Conservation (phyloP, 2,113 vertebrate species). For the Opisthocomus hoazin region DNA sequence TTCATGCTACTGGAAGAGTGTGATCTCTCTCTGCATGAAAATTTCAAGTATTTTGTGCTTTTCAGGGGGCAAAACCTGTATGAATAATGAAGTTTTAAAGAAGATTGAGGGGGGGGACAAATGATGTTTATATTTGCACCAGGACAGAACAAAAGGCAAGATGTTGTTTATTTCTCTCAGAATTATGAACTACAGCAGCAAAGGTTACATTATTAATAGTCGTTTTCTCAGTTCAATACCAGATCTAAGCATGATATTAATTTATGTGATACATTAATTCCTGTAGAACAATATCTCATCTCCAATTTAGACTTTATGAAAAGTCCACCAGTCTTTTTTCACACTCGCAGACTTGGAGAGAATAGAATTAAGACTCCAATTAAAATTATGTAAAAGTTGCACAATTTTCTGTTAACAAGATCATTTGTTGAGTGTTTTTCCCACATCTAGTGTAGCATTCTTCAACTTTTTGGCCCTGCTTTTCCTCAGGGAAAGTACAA, state of each 20-base stretch:
- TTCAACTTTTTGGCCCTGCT: not conserved
- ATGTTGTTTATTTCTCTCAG: not conserved
- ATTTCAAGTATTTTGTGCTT: not conserved
- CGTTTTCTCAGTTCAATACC: not conserved
- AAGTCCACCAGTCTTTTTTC: not conserved
- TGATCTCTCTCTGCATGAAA: not conserved
- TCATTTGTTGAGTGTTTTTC: not conserved
- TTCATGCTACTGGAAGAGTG: not conserved
- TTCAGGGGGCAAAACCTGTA: not conserved
- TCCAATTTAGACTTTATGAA: not conserved
- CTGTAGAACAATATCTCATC: not conserved
- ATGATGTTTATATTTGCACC: not conserved
- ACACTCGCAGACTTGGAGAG: not conserved
- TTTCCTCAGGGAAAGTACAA: not conserved
- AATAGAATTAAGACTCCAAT: not conserved
- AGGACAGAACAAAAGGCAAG: not conserved
- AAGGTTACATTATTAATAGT: not conserved
- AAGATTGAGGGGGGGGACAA: not conserved
- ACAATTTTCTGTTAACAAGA: constrained; percentile 21
- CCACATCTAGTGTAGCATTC: not conserved
- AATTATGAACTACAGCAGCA: not conserved
- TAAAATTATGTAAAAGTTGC: not conserved
- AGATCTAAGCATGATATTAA: not conserved
- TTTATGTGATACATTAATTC: not conserved
- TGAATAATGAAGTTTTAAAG: not conserved